phyloP scores from a whole-genome alignment of 2,113 vertebrate genomes.

The Panthera uncia region DNA sequence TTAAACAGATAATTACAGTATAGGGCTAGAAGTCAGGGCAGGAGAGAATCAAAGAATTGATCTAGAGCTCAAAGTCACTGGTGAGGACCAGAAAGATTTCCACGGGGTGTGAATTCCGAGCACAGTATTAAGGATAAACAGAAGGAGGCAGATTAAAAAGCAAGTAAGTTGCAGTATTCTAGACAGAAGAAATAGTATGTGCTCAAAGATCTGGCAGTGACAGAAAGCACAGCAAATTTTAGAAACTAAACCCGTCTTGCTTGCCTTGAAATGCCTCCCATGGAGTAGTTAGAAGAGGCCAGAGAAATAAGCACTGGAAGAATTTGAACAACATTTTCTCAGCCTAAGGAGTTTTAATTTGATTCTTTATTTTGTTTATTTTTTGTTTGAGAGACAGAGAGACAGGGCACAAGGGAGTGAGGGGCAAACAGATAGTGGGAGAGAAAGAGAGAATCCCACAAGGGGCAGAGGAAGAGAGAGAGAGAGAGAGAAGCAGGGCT shows the following conservation, averaged over 20 bases:
- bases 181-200: neutral
- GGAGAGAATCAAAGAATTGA: neutral
- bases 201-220: neutral
- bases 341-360: neutral
- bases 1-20: slow-evolving; percentile 5
- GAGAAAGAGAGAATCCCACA: too few species aligned
- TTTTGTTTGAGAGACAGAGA: too few species aligned
- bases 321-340: neutral
- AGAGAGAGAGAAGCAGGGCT: too few species aligned
- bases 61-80: neutral
- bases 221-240: neutral
- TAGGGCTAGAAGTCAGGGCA: neutral
- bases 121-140: neutral
- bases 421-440: too few species aligned
- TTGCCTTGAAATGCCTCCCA: neutral
- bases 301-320: neutral
- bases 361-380: too few species aligned
- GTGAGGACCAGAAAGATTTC: neutral
- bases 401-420: too few species aligned
- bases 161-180: neutral
- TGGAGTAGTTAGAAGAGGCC: neutral
- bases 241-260: neutral
- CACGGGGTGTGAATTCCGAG: neutral
- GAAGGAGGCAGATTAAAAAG: neutral
- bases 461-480: too few species aligned